phyloP scores from a whole-genome alignment of 92 coral and sea anemone genomes.

The Ricordea florida region DNA sequence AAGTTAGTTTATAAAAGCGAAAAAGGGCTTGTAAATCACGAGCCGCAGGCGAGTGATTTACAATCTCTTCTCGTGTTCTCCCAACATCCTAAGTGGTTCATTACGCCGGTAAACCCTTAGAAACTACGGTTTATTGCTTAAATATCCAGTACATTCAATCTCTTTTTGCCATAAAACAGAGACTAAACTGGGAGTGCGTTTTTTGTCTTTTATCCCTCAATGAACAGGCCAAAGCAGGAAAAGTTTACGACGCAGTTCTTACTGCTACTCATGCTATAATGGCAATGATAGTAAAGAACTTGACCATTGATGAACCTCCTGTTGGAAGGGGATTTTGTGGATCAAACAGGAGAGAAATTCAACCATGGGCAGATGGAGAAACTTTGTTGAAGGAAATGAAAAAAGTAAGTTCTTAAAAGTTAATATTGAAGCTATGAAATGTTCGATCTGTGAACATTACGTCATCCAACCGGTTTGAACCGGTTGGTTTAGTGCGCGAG shows the following conservation, averaged over 20 bases:
- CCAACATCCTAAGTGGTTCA: too few relatives aligned
- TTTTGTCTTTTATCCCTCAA: neutral
- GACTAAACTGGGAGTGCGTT: neutral
- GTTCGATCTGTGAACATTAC: too few relatives aligned
- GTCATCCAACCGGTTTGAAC: too few relatives aligned
- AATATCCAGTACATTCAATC: neutral
- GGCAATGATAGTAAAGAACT: slow-evolving; percentile 13
- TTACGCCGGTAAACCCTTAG: too few relatives aligned
- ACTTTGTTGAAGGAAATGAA: neutral
- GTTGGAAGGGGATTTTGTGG: slow-evolving; percentile 38
- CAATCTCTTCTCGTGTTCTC: too few relatives aligned
- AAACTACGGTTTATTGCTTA: too few relatives aligned
- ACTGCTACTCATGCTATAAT: slow-evolving; percentile 41
- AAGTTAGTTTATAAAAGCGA: too few relatives aligned
- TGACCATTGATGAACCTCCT: slow-evolving; percentile 21
- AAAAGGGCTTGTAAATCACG: too few relatives aligned
- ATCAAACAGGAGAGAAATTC: neutral
- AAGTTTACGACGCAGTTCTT: slow-evolving; percentile 67
- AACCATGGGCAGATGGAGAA: slow-evolving; percentile 51
- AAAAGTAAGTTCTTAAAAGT: slow-evolving; percentile 27
- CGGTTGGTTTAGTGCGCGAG: too few relatives aligned
- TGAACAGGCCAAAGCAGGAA: slow-evolving; percentile 53
- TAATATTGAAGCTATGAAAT: too few relatives aligned
- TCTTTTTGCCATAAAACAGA: neutral
- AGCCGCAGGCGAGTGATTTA: too few relatives aligned